phyloP scores from a whole-genome alignment of 2,888 invertebrate species.

The Cryptocephalus primarius region DNA sequence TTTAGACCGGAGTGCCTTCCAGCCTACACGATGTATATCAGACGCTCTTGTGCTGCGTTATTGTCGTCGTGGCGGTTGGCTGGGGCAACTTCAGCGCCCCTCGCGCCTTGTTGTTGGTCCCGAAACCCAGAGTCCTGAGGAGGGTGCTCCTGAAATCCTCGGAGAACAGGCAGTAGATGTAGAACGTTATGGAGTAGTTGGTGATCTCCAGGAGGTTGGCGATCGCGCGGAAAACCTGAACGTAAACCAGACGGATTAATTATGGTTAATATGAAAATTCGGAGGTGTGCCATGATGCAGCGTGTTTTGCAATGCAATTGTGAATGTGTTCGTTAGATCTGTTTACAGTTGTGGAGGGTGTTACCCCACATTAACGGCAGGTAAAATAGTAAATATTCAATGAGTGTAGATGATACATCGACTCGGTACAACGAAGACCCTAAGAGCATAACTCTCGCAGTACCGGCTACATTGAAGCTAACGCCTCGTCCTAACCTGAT shows the following conservation, averaged over 20 bases:
- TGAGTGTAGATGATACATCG: too few relatives aligned
- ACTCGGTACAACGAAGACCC: too few relatives aligned
- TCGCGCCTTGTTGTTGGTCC: constrained; percentile 23
- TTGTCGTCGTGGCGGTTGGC: constrained; percentile 34
- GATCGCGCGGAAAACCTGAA: constrained; percentile 54
- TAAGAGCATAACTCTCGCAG: too few relatives aligned
- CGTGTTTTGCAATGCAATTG: too few relatives aligned
- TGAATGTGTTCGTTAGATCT: too few relatives aligned
- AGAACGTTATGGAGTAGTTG: constrained; percentile 69
- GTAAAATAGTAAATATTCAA: too few relatives aligned
- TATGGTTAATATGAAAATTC: too few relatives aligned
- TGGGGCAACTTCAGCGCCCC: constrained; percentile 27
- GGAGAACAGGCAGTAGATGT: constrained; percentile 68
- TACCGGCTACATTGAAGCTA: too few relatives aligned
- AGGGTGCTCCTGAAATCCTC: constrained; percentile 65
- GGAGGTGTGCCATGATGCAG: too few relatives aligned
- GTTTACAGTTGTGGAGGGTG: too few relatives aligned
- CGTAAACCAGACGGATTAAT: constrained; percentile 6
- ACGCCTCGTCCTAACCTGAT: constrained; percentile 41
- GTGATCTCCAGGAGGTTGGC: constrained; percentile 64
- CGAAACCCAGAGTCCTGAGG: constrained; percentile 49
- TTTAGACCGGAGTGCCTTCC: too few relatives aligned
- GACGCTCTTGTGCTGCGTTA: constrained; percentile 31
- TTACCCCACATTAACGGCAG: too few relatives aligned
- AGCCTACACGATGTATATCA: constrained; percentile 16